Evolutionary conservation across 2,797 vertebrate genomes (phyloP).

Genomic region (Phalanger gymnotis): DNA sequence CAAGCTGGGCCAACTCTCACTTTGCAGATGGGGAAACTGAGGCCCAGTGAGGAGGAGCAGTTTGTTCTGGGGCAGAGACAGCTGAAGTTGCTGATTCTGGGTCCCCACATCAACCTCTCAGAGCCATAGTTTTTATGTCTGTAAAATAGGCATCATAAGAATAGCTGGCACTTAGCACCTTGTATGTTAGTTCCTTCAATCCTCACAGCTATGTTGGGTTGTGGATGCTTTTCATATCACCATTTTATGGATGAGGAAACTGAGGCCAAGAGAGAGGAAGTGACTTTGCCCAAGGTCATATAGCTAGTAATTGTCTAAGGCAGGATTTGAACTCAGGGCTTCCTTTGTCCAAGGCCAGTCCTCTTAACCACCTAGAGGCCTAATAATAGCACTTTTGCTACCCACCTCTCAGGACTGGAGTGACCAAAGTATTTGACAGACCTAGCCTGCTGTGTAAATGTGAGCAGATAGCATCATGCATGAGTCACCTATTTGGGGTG

Average conservation of each 20-base stretch:
- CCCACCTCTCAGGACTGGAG: not conserved
- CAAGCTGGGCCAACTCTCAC: not conserved
- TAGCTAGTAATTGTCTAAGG: not conserved
- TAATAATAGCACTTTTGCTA: not conserved
- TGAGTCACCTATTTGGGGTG: not conserved
- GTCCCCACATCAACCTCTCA: not conserved
- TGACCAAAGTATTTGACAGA: not conserved
- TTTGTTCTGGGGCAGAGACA: not conserved
- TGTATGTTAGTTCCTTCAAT: not conserved
- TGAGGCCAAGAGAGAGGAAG: not conserved
- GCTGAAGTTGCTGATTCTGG: not conserved
- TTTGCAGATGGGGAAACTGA: not conserved
- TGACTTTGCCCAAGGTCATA: not conserved
- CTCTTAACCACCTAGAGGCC: not conserved
- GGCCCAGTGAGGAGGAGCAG: not conserved
- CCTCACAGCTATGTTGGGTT: not conserved
- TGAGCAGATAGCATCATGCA: not conserved
- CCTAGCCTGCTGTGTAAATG: not conserved
- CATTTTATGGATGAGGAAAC: not conserved
- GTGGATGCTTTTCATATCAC: not conserved
- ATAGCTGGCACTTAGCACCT: not conserved
- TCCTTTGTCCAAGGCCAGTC: not conserved
- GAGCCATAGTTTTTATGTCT: not conserved
- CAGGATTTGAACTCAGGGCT: not conserved
- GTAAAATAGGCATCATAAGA: not conserved